Evolutionary conservation across 2,113 vertebrate species (phyloP), one percentile per base, ranked within the genome.

Genomic region (Lutjanus erythropterus): DNA sequence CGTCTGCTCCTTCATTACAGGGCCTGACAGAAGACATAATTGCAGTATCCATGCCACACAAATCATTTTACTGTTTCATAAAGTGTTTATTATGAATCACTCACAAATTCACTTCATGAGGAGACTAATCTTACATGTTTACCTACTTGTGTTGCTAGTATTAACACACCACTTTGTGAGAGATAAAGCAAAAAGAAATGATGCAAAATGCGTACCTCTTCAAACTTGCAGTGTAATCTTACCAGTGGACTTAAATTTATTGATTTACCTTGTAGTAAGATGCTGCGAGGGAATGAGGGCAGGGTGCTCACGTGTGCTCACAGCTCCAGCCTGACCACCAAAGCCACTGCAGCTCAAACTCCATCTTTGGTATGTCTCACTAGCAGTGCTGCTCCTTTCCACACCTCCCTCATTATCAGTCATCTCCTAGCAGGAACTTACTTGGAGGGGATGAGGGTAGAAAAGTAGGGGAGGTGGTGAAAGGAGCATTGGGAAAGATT

Each of bases 121-220:
- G 81, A 90, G 91, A 85, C 86, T 39, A 25, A 87, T 67, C 56
- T 91, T 86, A 53, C 52, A 16, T 53, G 92, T 93, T 93, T 86
- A 88, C 92, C 39, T 70, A 62, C 87, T 91, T 91, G 88, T 95
- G 94, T 95, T 94, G 89, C 90, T 93, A 93, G 91, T 95, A 94
- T 94, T 94, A 92, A 86, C 64, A 89, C 41, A 75, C 76, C 60
- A 85, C 84, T 85, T 94, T 89, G 71, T 92, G 79, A 88, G 90
- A 81, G 75, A 81, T 75, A 84, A 87, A 76, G 87, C 78, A 82
- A 89, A 85, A 86, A 60, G 53, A 81, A 83, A 89, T 47, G 75
- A 83, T 88, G 70, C 61, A 77, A 87, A 90, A 74, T 61, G 80
- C 72, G 78, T 86, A 89, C 84, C 86, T 91, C 91, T 92, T 88